These are phyloP conservation scores for Trissolcus brochymenae DNA, from an alignment of 2,888 invertebrate species.

Conservation along the genomic window DNA sequence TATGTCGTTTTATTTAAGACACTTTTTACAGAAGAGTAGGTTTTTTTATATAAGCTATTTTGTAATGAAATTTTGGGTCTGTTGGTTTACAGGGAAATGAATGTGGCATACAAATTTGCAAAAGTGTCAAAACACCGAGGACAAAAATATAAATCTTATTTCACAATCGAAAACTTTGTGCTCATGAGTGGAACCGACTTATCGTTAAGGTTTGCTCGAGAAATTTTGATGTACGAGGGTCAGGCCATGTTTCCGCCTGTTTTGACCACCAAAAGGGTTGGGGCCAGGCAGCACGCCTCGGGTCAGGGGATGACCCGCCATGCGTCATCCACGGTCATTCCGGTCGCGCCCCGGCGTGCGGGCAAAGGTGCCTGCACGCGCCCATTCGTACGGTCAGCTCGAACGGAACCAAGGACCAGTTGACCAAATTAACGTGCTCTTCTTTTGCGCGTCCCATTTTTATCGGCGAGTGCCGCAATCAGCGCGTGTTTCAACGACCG, in stretches of 20 bases:
- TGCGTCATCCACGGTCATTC: constrained; percentile 60
- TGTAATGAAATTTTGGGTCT: too few relatives aligned
- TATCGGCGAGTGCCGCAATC: constrained; percentile 43
- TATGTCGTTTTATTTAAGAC: too few relatives aligned
- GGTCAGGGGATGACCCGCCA: constrained; percentile 71
- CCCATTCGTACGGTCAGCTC: constrained; percentile 58
- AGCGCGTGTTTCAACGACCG: constrained; percentile 68
- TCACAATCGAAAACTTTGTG: constrained; percentile 5
- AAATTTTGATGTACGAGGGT: constrained; percentile 73
- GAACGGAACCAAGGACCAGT: constrained; percentile 58
- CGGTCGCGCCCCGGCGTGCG: constrained; percentile 68
- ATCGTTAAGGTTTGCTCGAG: constrained; percentile 31
- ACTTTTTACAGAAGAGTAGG: too few relatives aligned
- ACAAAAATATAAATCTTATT: constrained; percentile 12
- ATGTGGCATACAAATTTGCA: too few relatives aligned
- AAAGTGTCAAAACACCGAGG: too few relatives aligned
- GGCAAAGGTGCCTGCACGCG: constrained; percentile 60
- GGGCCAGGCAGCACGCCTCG: constrained; percentile 73
- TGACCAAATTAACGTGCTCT: constrained; percentile 68
- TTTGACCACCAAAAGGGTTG: constrained; percentile 76
- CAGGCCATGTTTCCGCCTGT: constrained; percentile 76
- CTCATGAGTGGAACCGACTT: constrained; percentile 18
- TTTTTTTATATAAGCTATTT: too few relatives aligned
- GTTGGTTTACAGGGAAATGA: too few relatives aligned
- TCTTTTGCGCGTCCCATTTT: constrained; percentile 33